phyloP scores from a whole-genome alignment of 2,113 vertebrate genomes.

The Thalassoma bifasciatum region DNA sequence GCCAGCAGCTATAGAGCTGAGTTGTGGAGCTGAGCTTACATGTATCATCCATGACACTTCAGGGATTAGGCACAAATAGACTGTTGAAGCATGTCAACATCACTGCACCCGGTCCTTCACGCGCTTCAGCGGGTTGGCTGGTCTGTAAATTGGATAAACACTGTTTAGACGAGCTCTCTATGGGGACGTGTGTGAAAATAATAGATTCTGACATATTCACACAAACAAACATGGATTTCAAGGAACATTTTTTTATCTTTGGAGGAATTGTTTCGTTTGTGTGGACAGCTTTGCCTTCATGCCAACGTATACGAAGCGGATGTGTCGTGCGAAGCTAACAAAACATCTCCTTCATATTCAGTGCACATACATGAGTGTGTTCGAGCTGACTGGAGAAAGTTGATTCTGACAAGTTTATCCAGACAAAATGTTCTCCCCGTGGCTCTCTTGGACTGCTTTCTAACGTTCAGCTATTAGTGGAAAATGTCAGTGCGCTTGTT shows the following conservation, averaged over 20 bases:
- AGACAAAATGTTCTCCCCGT: slow-evolving; percentile 13
- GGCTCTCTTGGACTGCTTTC: slow-evolving; percentile 9
- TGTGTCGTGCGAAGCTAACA: too few relatives aligned
- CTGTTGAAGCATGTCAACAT: slow-evolving; percentile 31
- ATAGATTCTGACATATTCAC: slow-evolving; percentile 4
- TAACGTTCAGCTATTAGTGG: slow-evolving; percentile 20
- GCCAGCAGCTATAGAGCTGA: slow-evolving; percentile 30
- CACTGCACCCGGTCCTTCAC: slow-evolving; percentile 9
- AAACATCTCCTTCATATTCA: too few relatives aligned
- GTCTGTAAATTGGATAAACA: slow-evolving; percentile 33
- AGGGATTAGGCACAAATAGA: slow-evolving; percentile 51
- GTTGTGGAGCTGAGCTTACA: slow-evolving; percentile 27
- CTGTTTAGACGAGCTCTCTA: slow-evolving; percentile 5
- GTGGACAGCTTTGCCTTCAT: too few relatives aligned
- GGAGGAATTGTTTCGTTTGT: background rate
- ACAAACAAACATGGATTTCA: background rate
- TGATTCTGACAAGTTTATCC: background rate
- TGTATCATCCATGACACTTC: slow-evolving; percentile 50
- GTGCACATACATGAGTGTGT: too few relatives aligned
- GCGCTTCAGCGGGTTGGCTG: slow-evolving; percentile 2
- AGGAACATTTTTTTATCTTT: background rate
- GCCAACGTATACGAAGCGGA: too few relatives aligned
- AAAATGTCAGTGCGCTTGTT: slow-evolving; percentile 2
- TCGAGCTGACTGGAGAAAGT: too few relatives aligned
- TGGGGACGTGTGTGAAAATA: background rate